Base-by-base conservation (phyloP, 2,797 vertebrate genomes). In the Sylvilagus floridanus region DNA sequence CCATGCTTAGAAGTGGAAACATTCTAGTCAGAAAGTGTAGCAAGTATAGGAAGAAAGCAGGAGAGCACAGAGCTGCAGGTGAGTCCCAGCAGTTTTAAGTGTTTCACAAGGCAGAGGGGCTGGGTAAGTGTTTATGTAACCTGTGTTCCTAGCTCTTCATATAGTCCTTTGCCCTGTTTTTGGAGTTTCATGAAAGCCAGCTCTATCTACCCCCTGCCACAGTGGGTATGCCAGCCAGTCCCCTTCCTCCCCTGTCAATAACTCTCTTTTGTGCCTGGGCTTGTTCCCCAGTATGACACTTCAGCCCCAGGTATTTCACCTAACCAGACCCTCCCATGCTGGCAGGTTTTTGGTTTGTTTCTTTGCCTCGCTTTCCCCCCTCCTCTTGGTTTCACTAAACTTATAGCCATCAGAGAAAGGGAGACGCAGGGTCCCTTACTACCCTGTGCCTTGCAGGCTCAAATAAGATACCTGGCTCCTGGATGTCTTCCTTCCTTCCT, bases 1-100 rank as follows among this genome's bases (percentile, higher is more conserved):
- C 35, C 54, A 4, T 32, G 32, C 84, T 96, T 96, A 77, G 60
- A 88, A 93, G 84, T 93, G 54, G 77, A 96, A 96, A 85, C 77
- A 47, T 86, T 86, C 50, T 66, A 89, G n/a, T 69, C 60, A 78
- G 92, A 84, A 47, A 90, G 63, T 83, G 0, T 30, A 30, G 30
- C 35, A 71, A 35, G 76, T 93, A 86, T 87, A 72, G 69, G 54
- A 84, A 85, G 78, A 62, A 88, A 75, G 26, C 72, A 82, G 62
- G 30, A 90, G 30, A 95, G 62, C 42, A 65, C 95, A 93, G 30
- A 89, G 22, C 57, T 78, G 10, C 60, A 72, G 50, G 32, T 66
- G 30, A 89, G 76, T 84, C 94, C 71, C 81, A 72, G 94, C 60
- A 78, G n/a, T 92, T 73, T 0, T 84, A 85, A 90, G 66, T 93